Conservation (phyloP, 2,888 invertebrate species). For the Meganola albula region DNA sequence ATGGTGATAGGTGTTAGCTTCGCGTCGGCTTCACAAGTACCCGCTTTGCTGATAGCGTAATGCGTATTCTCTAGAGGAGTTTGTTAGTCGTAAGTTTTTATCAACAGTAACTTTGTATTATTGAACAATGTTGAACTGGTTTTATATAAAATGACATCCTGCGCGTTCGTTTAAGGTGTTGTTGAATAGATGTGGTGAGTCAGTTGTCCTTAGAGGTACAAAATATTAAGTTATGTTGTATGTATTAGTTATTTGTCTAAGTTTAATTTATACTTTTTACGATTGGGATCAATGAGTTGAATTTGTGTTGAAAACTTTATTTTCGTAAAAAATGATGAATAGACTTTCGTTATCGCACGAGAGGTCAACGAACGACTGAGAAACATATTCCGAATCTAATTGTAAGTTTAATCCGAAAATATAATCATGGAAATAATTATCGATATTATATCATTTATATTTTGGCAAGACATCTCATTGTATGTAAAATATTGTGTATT, state of each 20-base stretch:
- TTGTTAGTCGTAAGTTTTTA: conserved; percentile 72
- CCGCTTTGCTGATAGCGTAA: conserved; percentile 51
- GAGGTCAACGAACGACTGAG: conserved; percentile 75
- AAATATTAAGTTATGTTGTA: conserved; percentile 59
- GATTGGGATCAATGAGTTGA: conserved; percentile 72
- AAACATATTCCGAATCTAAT: conserved; percentile 59
- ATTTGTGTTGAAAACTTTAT: conserved; percentile 64
- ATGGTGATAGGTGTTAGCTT: conserved; percentile 36
- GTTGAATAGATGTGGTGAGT: conserved; percentile 52
- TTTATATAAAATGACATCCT: conserved; percentile 69
- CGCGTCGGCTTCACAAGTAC: conserved; percentile 45
- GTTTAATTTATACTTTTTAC: conserved; percentile 66
- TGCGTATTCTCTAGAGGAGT: conserved; percentile 48
- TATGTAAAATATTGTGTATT: conserved; percentile 65
- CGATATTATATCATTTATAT: conserved; percentile 28
- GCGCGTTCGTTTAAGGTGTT: conserved; percentile 64
- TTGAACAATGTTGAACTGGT: conserved; percentile 60
- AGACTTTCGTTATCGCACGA: conserved; percentile 60
- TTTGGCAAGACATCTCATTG: conserved; percentile 58
- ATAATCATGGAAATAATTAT: conserved; percentile 30
- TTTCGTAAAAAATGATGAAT: conserved; percentile 62
- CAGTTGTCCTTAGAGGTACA: conserved; percentile 72
- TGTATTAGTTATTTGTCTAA: conserved; percentile 51
- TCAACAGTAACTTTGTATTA: conserved; percentile 70
- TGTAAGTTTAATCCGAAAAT: conserved; percentile 51